Evolutionary conservation across 2,888 invertebrate genomes (phyloP), one percentile per base, ranked within the genome.

Genomic region (Spodoptera picta): DNA sequence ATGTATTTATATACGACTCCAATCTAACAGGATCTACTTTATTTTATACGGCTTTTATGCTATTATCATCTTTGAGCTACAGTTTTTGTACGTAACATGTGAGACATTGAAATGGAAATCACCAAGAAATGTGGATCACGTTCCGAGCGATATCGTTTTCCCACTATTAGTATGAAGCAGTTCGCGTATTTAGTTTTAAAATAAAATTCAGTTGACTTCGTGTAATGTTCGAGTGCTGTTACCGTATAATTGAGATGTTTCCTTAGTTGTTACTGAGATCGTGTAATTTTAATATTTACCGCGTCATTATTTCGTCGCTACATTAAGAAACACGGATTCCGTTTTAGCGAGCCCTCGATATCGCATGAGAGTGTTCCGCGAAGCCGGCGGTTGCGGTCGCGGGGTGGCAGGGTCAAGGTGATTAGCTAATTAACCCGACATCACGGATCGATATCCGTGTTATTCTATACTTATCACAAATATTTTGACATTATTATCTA

Each of bases 1-100:
- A 84, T 80, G 81, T 83, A 83, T 84, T 83, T 87, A 84, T 84
- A 79, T 80, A 77, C 74, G 74, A 79, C 77, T 79, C 67, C 72
- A 66, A 73, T 76, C 63, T 60, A 50, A 44, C 51, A 61, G 48
- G 63, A 71, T 74, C 78, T 62, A 65, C 64, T 80, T 80, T 77
- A 80, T 77, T 84, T 77, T 69, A 70, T 65, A 49, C 47, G 52
- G 55, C n/a, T 61, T 55, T 55, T 42, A 65, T 51, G n/a, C 48
- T 69, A 65, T 67, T 65, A 62, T 57, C 52, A 19, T 56, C 45
- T 6, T 42, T 59, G 46, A 58, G 48, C 58, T 50, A 64, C 62
- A 60, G 54, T 59, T 60, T 65, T 57, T 57, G 55, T 58, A 60
- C 11, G 6, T 48, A n/a, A 19, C 60, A 23, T 9, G 10, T 48